These are phyloP conservation scores for Laspeyria flexula DNA, from an alignment of 2,888 invertebrate genomes.

Conservation along the genomic window DNA sequence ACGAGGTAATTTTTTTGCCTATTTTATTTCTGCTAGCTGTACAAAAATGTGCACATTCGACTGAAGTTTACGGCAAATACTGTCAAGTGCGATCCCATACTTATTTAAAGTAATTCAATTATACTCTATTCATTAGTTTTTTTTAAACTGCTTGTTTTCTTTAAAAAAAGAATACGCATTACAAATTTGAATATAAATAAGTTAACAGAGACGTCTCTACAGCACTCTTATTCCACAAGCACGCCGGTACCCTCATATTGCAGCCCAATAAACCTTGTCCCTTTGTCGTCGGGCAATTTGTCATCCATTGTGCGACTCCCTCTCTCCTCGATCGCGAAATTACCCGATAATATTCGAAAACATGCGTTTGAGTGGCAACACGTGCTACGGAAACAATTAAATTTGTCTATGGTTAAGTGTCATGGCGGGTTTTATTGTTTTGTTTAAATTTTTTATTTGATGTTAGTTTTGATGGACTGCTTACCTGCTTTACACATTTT, in stretches of 20 bases:
- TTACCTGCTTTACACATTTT: too few relatives aligned
- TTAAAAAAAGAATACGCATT: too few relatives aligned
- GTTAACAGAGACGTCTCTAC: constrained; percentile 28
- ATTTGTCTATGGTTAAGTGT: constrained; percentile 64
- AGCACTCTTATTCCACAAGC: constrained; percentile 55
- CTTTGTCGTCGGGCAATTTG: constrained; percentile 81
- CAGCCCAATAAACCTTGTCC: constrained; percentile 81
- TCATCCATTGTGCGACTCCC: constrained; percentile 73
- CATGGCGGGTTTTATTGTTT: constrained; percentile 24
- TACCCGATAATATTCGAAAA: constrained; percentile 52
- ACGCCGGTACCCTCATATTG: constrained; percentile 80
- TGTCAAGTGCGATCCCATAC: too few relatives aligned
- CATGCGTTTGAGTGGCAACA: constrained; percentile 74
- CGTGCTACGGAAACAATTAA: constrained; percentile 79
- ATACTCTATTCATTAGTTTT: too few relatives aligned
- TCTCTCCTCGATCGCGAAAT: constrained; percentile 27
- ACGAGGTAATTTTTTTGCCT: too few relatives aligned
- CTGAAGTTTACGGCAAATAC: too few relatives aligned
- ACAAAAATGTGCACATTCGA: too few relatives aligned
- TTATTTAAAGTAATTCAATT: too few relatives aligned
- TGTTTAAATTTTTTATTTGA: constrained; percentile 3
- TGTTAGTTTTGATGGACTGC: constrained; percentile 2
- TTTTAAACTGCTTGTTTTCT: too few relatives aligned
- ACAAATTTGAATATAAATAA: too few relatives aligned
- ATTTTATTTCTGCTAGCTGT: too few relatives aligned